Evolutionary conservation across 92 coral and sea anemone species (phyloP).

Genomic region (Desmophyllum pertusum): DNA sequence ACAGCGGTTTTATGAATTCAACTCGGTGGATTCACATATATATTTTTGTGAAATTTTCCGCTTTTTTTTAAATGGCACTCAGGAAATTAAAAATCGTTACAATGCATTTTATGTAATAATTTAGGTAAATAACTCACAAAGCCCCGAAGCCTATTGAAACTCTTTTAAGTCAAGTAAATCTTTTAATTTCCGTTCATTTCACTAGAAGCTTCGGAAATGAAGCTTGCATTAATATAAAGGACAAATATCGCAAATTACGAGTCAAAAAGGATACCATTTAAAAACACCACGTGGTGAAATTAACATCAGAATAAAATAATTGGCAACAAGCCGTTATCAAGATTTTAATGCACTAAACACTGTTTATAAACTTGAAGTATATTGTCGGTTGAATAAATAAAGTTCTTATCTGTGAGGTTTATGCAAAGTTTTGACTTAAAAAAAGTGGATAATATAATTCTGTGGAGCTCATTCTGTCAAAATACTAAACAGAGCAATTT

Average conservation of each 20-base stretch:
- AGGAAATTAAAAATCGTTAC: conserved; percentile 18
- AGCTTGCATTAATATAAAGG: not conserved
- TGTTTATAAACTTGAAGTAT: not conserved
- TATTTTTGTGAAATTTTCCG: not conserved
- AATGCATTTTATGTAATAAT: not conserved
- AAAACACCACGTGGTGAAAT: not conserved
- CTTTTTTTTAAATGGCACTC: not conserved
- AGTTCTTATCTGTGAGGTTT: not conserved
- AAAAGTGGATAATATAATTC: not conserved
- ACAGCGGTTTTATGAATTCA: not conserved
- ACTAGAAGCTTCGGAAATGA: not conserved
- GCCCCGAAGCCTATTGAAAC: not conserved
- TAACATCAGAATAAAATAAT: not conserved
- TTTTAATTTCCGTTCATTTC: conserved; percentile 3
- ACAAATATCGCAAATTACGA: not conserved
- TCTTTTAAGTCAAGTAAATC: conserved; percentile 15
- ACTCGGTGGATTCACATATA: not conserved
- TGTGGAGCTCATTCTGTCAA: not conserved
- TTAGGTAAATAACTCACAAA: not conserved
- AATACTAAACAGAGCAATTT: not conserved
- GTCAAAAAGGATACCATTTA: conserved; percentile 3
- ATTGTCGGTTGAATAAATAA: not conserved
- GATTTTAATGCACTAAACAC: not conserved
- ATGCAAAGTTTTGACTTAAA: not conserved
- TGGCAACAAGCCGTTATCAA: not conserved